Evolutionary conservation across 2,113 vertebrate genomes (phyloP), one percentile per base, ranked within the genome.

Genomic region (Nematolebias whitei): DNA sequence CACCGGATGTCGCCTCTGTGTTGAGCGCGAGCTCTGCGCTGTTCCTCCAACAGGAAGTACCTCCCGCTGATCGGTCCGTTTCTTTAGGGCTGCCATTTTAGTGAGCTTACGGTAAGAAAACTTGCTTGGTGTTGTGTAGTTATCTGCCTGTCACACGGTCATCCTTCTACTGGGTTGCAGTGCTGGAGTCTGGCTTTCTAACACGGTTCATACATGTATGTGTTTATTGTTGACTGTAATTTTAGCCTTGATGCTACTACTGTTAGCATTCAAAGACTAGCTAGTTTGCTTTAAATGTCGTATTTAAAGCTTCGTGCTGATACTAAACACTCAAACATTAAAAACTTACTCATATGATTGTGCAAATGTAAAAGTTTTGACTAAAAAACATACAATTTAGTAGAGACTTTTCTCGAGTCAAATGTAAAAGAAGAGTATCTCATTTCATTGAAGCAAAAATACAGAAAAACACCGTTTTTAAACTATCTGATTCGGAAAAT

Each of bases 21-120:
- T 26, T 45, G 35, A 57, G 24, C n/a, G 35, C 55, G 60, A 57
- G 32, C 65, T 62, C 20, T 62, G 65, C 3, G 76, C 81, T 74
- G 60, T n/a, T n/a, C n/a, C 54, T 86, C 83, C 59, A 80, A 72
- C 89, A 90, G 90, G 90, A 91, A 90, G 90, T 86, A 80, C 80
- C 79, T n/a, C n/a, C n/a, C n/a, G n/a, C n/a, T 10, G 72, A n/a
- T 7, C 22, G 23, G 24, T 81, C 12, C 54, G 79, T 87, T 93
- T 91, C 80, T 91, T 63, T 56, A 81, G 90, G 87, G 92, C 90
- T 88, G 90, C 90, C 90, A 92, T 93, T 92, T 92, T 94, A 93
- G 68, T 87, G 84, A 90, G 62, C 90, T 94, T 94, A 94, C 93
- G 92, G 93, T 93, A 94, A 93, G 92, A 84, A 76, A 79, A 74